Percentiles rank a stretch among this genome's conserved stretches.
phyloP scores from a whole-genome alignment of 2,888 invertebrate species.

The Tinea semifulvella region DNA sequence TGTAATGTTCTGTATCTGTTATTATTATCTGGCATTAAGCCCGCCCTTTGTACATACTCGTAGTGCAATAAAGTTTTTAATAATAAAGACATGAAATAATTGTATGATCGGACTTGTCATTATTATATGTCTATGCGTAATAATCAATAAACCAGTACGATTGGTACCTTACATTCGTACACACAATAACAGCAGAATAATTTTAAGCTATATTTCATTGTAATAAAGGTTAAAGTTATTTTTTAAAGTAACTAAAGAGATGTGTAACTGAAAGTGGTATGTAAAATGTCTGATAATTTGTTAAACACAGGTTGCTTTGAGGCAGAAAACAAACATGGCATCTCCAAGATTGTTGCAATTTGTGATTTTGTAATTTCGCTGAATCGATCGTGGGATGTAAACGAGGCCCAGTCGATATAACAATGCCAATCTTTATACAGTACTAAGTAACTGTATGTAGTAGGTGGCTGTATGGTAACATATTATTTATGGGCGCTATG shows the following conservation, averaged over 20 bases:
- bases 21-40: too few species aligned
- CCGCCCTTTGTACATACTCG: too few species aligned
- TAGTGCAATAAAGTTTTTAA: too few species aligned
- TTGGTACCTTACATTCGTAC: not conserved
- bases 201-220: not conserved
- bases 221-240: not conserved
- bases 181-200: not conserved
- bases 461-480: too few species aligned
- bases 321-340: conserved; percentile 35
- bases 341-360: not conserved
- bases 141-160: conserved; percentile 10
- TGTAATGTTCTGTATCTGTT: too few species aligned
- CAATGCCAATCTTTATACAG: too few species aligned
- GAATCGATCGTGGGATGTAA: not conserved
- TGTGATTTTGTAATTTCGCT: conserved; percentile 7
- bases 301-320: conserved; percentile 29
- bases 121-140: too few species aligned
- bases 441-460: too few species aligned
- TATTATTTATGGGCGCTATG: too few species aligned
- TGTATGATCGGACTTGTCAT: too few species aligned
- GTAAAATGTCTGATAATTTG: conserved; percentile 27
- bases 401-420: conserved; percentile 6
- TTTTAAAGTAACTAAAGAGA: too few species aligned
- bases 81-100: too few species aligned
- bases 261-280: not conserved